Base-by-base conservation (phyloP, 2,797 vertebrate genomes). In the Benthosema pterotum region DNA sequence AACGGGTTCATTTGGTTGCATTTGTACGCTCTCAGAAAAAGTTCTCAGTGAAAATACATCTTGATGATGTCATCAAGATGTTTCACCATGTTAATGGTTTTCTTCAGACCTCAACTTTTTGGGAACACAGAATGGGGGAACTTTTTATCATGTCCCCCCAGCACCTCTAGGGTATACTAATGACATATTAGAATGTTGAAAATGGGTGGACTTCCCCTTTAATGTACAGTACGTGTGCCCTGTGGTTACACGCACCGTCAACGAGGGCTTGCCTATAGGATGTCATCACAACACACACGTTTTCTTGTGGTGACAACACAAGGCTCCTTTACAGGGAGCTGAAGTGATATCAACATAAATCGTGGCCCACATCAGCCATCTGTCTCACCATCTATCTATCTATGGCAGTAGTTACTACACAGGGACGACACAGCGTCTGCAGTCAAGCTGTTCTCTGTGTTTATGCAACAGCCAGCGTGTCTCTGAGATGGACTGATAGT, bases 401-500 rank as follows among this genome's bases (percentile, higher is more conserved):
- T n/a, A n/a, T n/a, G n/a, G 22, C 15, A 14, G 42, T 52, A 18
- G 42, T 52, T 42, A 55, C 45, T 17, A 61, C 17, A 13, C 5
- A 45, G 60, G 38, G 63, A 72, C 56, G 49, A 66, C 52, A 32
- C n/a, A n/a, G n/a, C 3, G 59, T 51, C 77, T 46, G 64, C 77
- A 79, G 72, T 74, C 59, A 68, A 65, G 68, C 65, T 54, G 50
- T 65, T 69, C 63, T 67, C 52, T 42, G 60, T 83, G 81, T 86
- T 83, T 75, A 83, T 79, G 84, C 66, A 84, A 83, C 71, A 80
- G 61, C 47, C 60, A 80, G 61, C 47, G 58, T 15, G 28, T 58
- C 62, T 60, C 63, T 45, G 57, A 66, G 79, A 85, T 81, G 51
- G 58, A 48, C 66, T 54, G 79, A 81, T 82, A 81, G 55, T 5